A percentile compares a stretch with the other conserved stretches of the same genome.
These are phyloP conservation scores for Periophthalmus magnuspinnatus DNA, from an alignment of 2,797 vertebrate genomes.

Conservation along the genomic window DNA sequence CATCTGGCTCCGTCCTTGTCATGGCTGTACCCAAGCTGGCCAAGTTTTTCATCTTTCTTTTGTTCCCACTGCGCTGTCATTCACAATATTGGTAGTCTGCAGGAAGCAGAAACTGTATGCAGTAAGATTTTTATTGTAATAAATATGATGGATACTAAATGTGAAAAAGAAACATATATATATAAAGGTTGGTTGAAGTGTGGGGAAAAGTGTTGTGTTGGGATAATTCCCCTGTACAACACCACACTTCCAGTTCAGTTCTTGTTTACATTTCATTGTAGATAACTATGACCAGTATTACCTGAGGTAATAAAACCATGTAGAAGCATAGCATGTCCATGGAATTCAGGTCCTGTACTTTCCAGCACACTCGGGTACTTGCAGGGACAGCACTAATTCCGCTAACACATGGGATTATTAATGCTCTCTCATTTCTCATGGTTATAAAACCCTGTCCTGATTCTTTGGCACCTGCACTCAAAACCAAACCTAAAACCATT, in stretches of 20 bases:
- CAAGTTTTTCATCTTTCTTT: conserved; percentile 34
- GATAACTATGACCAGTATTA: background rate
- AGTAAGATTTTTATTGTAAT: background rate
- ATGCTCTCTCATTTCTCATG: conserved; percentile 74
- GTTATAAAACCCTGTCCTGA: conserved; percentile 58
- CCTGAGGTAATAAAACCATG: background rate
- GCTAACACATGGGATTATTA: conserved; percentile 38
- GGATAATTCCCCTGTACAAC: background rate
- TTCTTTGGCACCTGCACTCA: conserved; percentile 76
- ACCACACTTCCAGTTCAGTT: background rate
- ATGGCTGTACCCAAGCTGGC: conserved; percentile 41
- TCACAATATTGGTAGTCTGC: conserved; percentile 48
- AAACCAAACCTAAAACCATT: conserved; percentile 64
- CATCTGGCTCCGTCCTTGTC: conserved; percentile 66
- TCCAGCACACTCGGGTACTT: background rate
- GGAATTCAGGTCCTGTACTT: background rate
- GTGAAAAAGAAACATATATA: background rate
- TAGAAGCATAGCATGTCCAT: background rate
- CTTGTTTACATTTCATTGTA: background rate
- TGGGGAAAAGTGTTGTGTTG: background rate
- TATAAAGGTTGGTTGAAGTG: conserved; percentile 50
- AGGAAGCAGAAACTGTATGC: conserved; percentile 34
- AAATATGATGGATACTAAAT: conserved; percentile 13
- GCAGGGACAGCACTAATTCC: background rate
- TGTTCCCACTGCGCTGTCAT: conserved; percentile 40